phyloP scores from a whole-genome alignment of 1,140 invertebrate genomes.

The Drosophila orosa region DNA sequence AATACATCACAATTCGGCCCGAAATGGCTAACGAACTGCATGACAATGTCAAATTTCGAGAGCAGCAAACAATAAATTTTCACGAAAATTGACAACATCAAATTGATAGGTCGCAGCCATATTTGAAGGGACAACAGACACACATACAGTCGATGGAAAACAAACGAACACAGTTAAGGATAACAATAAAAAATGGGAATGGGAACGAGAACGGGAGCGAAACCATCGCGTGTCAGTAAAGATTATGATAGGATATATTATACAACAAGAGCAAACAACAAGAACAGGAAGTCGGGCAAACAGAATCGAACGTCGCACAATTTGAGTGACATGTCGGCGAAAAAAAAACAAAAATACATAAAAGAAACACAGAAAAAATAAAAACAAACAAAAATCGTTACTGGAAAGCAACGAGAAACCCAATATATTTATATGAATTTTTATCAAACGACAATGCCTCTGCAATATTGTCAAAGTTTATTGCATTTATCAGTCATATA shows the following conservation, averaged over 20 bases:
- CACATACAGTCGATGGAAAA: conserved; percentile 21
- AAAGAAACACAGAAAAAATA: neutral
- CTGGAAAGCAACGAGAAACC: conserved; percentile 20
- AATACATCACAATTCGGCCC: conserved; percentile 51
- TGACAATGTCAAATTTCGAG: conserved; percentile 80
- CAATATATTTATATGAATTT: conserved; percentile 63
- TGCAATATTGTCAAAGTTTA: conserved; percentile 71
- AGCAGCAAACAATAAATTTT: conserved; percentile 78
- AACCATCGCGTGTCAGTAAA: conserved; percentile 75
- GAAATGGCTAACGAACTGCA: conserved; percentile 77
- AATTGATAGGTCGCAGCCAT: conserved; percentile 71
- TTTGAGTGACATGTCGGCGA: conserved; percentile 73
- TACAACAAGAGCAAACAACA: conserved; percentile 50
- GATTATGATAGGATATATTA: conserved; percentile 79
- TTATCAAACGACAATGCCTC: conserved; percentile 54
- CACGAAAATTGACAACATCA: conserved; percentile 81
- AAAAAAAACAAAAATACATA: conserved; percentile 4
- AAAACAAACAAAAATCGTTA: conserved; percentile 13
- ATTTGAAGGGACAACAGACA: conserved; percentile 59
- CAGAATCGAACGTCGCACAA: conserved; percentile 67
- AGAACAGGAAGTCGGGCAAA: conserved; percentile 53
- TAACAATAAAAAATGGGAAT: conserved; percentile 52
- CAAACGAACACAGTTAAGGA: conserved; percentile 51
- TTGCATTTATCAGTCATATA: conserved; percentile 66
- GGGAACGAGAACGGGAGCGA: conserved; percentile 15